Percentiles rank a stretch among this genome's conserved stretches.
These are phyloP conservation scores for Oncorhynchus clarkii DNA, from an alignment of 2,113 vertebrate genomes.

Conservation along the genomic window DNA sequence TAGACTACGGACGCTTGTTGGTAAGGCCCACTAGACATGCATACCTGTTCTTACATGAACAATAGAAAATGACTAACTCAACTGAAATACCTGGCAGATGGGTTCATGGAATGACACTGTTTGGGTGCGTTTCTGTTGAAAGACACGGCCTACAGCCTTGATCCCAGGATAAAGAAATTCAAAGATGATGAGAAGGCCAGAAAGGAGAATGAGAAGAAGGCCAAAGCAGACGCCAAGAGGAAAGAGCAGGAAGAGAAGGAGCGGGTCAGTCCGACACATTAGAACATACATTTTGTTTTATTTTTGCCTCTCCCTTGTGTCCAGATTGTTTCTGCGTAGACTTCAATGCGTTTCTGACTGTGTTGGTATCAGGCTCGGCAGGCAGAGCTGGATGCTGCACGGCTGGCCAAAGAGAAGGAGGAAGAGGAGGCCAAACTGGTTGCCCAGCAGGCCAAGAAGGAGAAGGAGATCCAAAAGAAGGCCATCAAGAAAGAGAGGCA, in stretches of 20 bases:
- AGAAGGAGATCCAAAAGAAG: slow-evolving; percentile 98
- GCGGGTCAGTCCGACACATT: slow-evolving; percentile 74
- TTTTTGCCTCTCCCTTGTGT: neutral
- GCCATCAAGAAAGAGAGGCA: slow-evolving; percentile 97
- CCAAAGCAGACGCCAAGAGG: slow-evolving; percentile 92
- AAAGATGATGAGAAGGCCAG: slow-evolving; percentile 97
- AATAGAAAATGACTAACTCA: neutral
- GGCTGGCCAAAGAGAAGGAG: slow-evolving; percentile 90
- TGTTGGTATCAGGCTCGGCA: slow-evolving; percentile 79
- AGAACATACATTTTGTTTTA: neutral
- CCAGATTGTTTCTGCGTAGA: neutral
- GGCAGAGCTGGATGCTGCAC: slow-evolving; percentile 87
- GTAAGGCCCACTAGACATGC: slow-evolving; percentile 38
- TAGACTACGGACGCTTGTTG: slow-evolving; percentile 86
- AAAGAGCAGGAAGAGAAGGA: slow-evolving; percentile 95
- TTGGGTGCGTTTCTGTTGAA: slow-evolving; percentile 1
- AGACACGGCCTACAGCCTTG: slow-evolving; percentile 94
- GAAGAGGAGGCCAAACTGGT: slow-evolving; percentile 90
- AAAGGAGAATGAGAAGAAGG: slow-evolving; percentile 98
- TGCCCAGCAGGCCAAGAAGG: slow-evolving; percentile 88
- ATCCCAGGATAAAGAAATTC: slow-evolving; percentile 97
- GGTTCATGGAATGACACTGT: neutral
- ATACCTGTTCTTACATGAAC: neutral
- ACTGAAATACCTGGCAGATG: neutral
- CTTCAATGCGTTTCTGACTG: neutral